A percentile compares a stretch with the other conserved stretches of the same genome.
phyloP scores from a whole-genome alignment of 2,113 vertebrate genomes.

The Girardinichthys multiradiatus region DNA sequence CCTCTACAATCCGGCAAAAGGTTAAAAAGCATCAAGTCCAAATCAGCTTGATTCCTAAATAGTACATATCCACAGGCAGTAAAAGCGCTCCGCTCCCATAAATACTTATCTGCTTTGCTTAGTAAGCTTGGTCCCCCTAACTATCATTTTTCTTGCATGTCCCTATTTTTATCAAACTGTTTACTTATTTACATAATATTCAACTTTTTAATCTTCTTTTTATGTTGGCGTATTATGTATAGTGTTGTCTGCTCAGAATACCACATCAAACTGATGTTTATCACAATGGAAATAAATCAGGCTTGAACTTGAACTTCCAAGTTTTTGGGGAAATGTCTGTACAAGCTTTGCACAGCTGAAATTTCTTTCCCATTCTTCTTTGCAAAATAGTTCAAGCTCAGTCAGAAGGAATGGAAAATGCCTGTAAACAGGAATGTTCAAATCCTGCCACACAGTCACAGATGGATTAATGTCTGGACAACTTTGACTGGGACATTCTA shows the following conservation, averaged over 20 bases:
- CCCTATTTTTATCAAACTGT: no score
- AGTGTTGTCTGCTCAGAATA: no score
- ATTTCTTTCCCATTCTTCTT: neutral
- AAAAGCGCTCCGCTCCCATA: neutral
- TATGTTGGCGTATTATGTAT: no score
- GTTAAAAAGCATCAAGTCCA: neutral
- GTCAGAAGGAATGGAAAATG: neutral
- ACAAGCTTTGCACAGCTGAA: neutral
- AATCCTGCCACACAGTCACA: neutral
- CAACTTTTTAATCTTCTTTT: no score
- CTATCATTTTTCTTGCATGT: no score
- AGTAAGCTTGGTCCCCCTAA: neutral
- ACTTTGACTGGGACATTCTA: no score
- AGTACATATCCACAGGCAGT: neutral
- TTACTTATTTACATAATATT: no score
- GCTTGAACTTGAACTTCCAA: neutral
- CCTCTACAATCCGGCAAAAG: no score
- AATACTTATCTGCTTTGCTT: neutral
- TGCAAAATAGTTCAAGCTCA: neutral
- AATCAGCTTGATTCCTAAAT: neutral
- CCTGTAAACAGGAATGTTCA: neutral
- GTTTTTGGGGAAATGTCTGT: neutral
- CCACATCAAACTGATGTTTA: no score
- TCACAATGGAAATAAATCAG: no score
- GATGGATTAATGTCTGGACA: neutral